Conservation (phyloP, 2,113 vertebrate species). For the Morone saxatilis region DNA sequence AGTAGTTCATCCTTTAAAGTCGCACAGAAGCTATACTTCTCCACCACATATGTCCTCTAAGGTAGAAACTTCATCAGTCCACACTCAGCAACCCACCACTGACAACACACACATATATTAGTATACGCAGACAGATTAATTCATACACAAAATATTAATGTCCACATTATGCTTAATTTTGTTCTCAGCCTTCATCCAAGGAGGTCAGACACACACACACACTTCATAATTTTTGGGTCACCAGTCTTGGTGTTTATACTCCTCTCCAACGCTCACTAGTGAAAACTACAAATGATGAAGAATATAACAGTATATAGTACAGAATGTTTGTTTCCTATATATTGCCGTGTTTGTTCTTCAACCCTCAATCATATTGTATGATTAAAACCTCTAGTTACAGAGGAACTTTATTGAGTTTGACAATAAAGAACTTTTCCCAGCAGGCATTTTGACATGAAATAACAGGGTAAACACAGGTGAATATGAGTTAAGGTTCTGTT, state of each 20-base stretch:
- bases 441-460: no score
- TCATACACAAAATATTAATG: constrained; percentile 16
- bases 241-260: not conserved
- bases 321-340: not conserved
- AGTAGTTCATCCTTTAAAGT: not conserved
- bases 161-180: not conserved
- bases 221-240: not conserved
- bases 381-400: not conserved
- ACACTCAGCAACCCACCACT: not conserved
- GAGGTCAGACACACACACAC: not conserved
- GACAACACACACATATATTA: not conserved
- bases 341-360: not conserved
- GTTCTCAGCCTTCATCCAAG: not conserved
- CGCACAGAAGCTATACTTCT: not conserved
- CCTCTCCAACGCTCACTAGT: not conserved
- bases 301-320: no score
- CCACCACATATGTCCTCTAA: not conserved
- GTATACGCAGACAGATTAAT: not conserved
- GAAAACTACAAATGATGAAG: not conserved
- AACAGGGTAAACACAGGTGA: no score
- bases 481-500: no score
- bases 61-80: not conserved
- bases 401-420: not conserved
- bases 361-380: not conserved
- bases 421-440: no score